These are phyloP conservation scores for Thryonomys swinderianus DNA, from an alignment of 2,113 vertebrate genomes.

Conservation along the genomic window DNA sequence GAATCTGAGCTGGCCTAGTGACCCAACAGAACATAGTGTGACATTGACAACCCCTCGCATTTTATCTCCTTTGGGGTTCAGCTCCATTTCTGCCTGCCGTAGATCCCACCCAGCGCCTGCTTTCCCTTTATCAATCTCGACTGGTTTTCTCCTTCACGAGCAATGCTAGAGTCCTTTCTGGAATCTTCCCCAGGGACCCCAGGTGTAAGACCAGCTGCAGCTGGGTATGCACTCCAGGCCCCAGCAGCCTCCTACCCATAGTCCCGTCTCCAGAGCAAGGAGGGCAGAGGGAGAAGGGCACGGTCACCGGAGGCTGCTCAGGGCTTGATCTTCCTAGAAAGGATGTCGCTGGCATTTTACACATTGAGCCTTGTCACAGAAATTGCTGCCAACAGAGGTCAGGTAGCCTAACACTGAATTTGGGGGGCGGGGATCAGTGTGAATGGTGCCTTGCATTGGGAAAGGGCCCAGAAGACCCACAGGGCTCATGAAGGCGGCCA, in stretches of 20 bases:
- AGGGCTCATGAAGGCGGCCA: constrained; percentile 68
- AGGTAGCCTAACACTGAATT: constrained; percentile 77
- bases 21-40: neutral
- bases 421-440: constrained; percentile 55
- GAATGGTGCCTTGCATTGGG: constrained; percentile 64
- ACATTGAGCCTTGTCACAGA: constrained; percentile 75
- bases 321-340: constrained; percentile 61
- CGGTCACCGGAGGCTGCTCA: neutral
- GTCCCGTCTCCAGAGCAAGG: neutral
- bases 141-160: neutral
- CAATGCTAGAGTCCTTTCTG: neutral
- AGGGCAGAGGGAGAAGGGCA: neutral
- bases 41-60: neutral
- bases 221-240: neutral
- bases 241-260: neutral
- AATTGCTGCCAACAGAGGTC: constrained; percentile 75
- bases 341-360: constrained; percentile 76
- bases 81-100: neutral
- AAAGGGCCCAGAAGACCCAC: constrained; percentile 64
- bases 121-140: neutral
- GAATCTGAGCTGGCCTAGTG: neutral
- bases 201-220: neutral
- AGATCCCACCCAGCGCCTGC: neutral
- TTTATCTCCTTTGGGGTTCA: neutral
- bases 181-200: constrained; percentile 5